Evolutionary conservation across 2,797 vertebrate species (phyloP).

Genomic region (Geotrypetes seraphini): DNA sequence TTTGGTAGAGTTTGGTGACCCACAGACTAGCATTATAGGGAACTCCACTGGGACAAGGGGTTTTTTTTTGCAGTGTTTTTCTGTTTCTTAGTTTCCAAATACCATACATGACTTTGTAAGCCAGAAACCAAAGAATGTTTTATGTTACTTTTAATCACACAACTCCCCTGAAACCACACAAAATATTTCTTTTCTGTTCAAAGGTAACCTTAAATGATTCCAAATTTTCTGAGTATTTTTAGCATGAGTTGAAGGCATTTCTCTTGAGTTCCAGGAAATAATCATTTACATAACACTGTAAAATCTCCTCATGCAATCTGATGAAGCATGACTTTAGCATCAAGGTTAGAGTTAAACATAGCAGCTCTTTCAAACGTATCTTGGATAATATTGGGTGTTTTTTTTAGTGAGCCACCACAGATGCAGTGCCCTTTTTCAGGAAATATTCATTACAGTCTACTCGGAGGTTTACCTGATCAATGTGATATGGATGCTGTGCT

Average conservation of each 20-base stretch:
- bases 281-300: neutral
- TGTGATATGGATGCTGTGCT: no score
- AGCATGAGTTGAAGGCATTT: neutral
- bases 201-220: neutral
- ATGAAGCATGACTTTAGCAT: neutral
- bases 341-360: no score
- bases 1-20: slow-evolving; percentile 7
- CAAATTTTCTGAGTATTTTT: slow-evolving; percentile 10
- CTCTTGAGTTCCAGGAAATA: neutral
- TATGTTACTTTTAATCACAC: neutral
- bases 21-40: slow-evolving; percentile 1
- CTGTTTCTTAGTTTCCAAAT: neutral
- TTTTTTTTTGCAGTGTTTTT: slow-evolving; percentile 5
- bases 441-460: neutral
- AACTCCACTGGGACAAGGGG: neutral
- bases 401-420: no score
- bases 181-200: neutral
- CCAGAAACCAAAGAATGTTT: neutral
- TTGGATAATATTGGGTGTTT: neutral
- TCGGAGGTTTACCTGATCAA: no score
- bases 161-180: neutral
- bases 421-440: neutral
- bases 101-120: slow-evolving; percentile 12
- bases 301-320: neutral
- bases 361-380: no score